Evolutionary conservation across 2,113 vertebrate genomes (phyloP).

Genomic region (Silurus meridionalis): DNA sequence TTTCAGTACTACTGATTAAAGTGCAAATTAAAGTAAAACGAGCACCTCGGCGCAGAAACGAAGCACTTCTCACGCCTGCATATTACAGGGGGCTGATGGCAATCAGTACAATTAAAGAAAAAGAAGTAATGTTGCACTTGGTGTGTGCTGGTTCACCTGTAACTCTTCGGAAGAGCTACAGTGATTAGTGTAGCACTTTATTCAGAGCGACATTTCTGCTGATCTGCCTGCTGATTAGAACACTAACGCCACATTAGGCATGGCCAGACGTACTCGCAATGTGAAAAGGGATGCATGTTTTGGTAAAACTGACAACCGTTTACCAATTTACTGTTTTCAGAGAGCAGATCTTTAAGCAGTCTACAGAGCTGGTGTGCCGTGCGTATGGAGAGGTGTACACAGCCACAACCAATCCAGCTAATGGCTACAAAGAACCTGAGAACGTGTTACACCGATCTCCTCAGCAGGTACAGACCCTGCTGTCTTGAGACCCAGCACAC

Average conservation of each 20-base stretch:
- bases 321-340: slow-evolving; percentile 63
- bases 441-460: slow-evolving; percentile 85
- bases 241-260: not conserved
- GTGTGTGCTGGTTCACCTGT: not conserved
- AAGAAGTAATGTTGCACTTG: not conserved
- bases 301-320: not conserved
- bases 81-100: not conserved
- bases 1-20: slow-evolving; percentile 10
- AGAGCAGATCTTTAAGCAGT: slow-evolving; percentile 92
- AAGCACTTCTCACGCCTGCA: not conserved
- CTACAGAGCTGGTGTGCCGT: slow-evolving; percentile 90
- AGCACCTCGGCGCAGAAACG: not conserved
- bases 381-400: slow-evolving; percentile 88
- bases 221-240: not conserved
- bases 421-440: slow-evolving; percentile 85
- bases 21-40: not conserved
- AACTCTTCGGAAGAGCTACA: not conserved
- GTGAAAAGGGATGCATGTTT: not conserved
- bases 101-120: not conserved
- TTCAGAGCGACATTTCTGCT: not conserved
- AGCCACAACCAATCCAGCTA: slow-evolving; percentile 81
- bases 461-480: slow-evolving; percentile 87
- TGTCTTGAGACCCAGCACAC: slow-evolving; percentile 75
- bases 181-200: not conserved
- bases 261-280: not conserved